Base-by-base conservation (phyloP, 2,797 vertebrate species). In the Cetoscarus ocellatus region DNA sequence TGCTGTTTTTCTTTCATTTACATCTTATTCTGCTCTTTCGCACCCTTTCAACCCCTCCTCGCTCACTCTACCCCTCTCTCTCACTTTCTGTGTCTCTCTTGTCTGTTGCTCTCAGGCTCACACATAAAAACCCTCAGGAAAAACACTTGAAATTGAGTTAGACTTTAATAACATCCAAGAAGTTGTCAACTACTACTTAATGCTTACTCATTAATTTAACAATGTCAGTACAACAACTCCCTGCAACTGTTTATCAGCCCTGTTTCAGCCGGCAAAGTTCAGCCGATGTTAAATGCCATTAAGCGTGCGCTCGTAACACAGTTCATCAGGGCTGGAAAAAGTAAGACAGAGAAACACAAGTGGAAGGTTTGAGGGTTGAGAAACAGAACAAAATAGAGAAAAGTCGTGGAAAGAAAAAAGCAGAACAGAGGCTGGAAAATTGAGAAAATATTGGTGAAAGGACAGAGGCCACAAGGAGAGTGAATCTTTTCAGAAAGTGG, bases 1-100 rank as follows among this genome's bases (percentile, higher is more conserved):
- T 52, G 39, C 69, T 89, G 84, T 86, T 88, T 87, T 85, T 85
- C 83, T 91, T 86, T 89, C 38, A 92, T 92, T 91, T 91, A 75
- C 84, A 85, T 83, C 61, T 67, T 62, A 87, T 86, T 88, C 52
- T 34, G 75, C 73, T 79, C 61, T 38, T 36, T 54, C 52, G 9
- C 52, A 54, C 52, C 14, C 51, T 53, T 36, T 53, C 51, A 14
- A 15, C 8, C 13, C 50, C 35, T 13, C 18, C 10, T 9, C 19
- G 49, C 56, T 68, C 51, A 1, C 14, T 51, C 19, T 11, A 64
- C 42, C 42, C 34, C 50, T 50, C 9, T 27, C 44, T 15, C n/a
- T 34, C 8, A 48, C 45, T 57, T 38, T 18, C 53, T 4, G 27
- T 27, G 27, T 27, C 27, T 27, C 4, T 4, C 27, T 27, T 27